Percentiles rank a stretch among this genome's conserved stretches.
These are phyloP conservation scores for Hydra vulgaris DNA, from an alignment of 30 jellyfish, hydroid and myxozoan genomes.

Conservation along the genomic window DNA sequence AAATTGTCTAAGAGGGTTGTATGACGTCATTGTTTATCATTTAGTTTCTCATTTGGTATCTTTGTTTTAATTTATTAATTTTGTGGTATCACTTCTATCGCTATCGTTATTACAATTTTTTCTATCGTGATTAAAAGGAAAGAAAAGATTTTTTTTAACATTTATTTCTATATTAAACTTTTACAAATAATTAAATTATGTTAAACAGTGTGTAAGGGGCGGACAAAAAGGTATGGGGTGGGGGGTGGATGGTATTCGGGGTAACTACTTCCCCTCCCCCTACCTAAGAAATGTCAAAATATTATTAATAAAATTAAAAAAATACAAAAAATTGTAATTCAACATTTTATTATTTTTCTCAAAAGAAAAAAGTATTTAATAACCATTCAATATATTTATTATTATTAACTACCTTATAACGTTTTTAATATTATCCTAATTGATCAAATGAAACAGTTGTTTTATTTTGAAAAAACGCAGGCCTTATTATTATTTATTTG, in stretches of 20 bases:
- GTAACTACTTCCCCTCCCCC: not conserved
- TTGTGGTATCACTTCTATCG: not conserved
- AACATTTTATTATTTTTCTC: too few relatives aligned
- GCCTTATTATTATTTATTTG: too few relatives aligned
- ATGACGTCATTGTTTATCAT: not conserved
- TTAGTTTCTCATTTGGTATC: not conserved
- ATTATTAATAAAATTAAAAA: too few relatives aligned
- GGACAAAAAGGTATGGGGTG: not conserved
- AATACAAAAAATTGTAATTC: too few relatives aligned
- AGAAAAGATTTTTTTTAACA: not conserved
- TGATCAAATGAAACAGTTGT: too few relatives aligned
- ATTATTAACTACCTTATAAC: too few relatives aligned
- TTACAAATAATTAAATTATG: not conserved
- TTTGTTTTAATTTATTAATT: not conserved
- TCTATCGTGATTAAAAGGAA: not conserved
- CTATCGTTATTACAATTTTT: not conserved
- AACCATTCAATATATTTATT: too few relatives aligned
- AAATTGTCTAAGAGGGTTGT: not conserved
- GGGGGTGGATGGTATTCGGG: not conserved
- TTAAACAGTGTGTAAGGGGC: not conserved
- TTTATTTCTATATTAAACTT: not conserved
- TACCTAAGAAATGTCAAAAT: not conserved
- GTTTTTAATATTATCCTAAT: too few relatives aligned
- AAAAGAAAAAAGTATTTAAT: too few relatives aligned
- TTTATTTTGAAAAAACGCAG: too few relatives aligned